Percentiles rank a stretch among this genome's conserved stretches.
Evolutionary conservation across 1,140 invertebrate genomes (phyloP).

Genomic region (Aphidius ervi): DNA sequence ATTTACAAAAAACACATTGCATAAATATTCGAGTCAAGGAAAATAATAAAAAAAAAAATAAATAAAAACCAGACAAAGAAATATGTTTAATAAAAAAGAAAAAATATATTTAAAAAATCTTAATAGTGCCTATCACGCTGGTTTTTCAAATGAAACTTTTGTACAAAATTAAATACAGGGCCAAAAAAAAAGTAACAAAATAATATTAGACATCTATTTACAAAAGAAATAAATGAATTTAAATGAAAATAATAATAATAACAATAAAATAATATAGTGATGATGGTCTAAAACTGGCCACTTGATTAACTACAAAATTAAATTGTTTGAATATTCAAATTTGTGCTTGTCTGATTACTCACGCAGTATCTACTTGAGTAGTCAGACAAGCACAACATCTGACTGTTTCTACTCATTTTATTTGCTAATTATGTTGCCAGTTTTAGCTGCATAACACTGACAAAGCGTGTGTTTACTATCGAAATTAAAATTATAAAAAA

Average conservation of each 20-base stretch:
- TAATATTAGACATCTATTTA: constrained; percentile 39
- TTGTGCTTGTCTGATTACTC: no score
- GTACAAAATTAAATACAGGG: constrained; percentile 52
- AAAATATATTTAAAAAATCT: constrained; percentile 30
- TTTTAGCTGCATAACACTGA: no score
- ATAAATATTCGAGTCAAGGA: constrained; percentile 30
- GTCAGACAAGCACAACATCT: no score
- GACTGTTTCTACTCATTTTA: no score
- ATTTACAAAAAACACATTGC: constrained; percentile 12
- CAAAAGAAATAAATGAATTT: constrained; percentile 19
- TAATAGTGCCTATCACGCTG: constrained; percentile 48
- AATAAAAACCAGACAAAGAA: constrained; percentile 18
- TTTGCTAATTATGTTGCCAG: no score
- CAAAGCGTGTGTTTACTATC: no score
- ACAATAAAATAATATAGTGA: constrained; percentile 16
- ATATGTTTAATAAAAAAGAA: constrained; percentile 24
- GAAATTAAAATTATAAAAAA: no score
- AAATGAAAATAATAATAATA: constrained; percentile 15
- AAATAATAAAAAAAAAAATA: constrained; percentile 30
- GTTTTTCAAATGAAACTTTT: constrained; percentile 38
- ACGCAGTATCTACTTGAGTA: no score
- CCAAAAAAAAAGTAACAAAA: constrained; percentile 35
- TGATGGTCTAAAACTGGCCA: no score
- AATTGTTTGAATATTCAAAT: no score
- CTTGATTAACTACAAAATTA: no score